Base-by-base conservation (phyloP, 2,888 invertebrate genomes). In the Oscheius sp. region DNA sequence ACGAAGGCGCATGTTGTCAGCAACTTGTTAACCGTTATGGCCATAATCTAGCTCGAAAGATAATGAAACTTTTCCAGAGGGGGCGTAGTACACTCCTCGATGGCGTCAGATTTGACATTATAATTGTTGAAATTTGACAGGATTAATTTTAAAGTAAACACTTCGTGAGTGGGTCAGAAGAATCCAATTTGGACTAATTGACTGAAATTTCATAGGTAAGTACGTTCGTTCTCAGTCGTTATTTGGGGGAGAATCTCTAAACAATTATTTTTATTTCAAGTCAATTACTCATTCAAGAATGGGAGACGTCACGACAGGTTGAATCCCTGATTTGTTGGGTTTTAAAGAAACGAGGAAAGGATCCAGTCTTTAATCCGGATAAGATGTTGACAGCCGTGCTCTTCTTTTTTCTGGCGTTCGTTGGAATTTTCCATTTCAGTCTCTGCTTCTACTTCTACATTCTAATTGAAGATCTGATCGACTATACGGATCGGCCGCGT, bases 121-220 rank as follows among this genome's bases (percentile, higher is more conserved):
- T 42, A n/a, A n/a, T 42, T 42, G 42, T 42, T 42, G n/a, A 42
- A 42, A 42, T 42, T 42, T n/a, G n/a, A n/a, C n/a, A 42, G 42
- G 17, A 17, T 6, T 42, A 42, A 42, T 42, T 42, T 15, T 29
- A 52, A 52, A 10, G 29, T 27, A 52, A 52, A 52, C 52, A 52
- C 12, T 42, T 25, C 52, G 37, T 34, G 37, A n/a, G n/a, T 42
- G 48, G 3, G 12, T 25, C 25, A 25, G 25, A 12, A 3, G 25
- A 29, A 52, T 29, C 23, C 29, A 52, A 52, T 52, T 52, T n/a
- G 27, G 27, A n/a, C 48, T 20, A 52, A 52, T 25, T 52, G 52
- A 25, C 52, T 52, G 52, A 52, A 52, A 52, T 52, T 52, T 29
- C 12, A 48, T 20, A 52, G 52, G 52, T 52, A 52, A 42, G 20